Evolutionary conservation across 2,797 vertebrate genomes (phyloP).

Genomic region (Acanthopagrus latus): DNA sequence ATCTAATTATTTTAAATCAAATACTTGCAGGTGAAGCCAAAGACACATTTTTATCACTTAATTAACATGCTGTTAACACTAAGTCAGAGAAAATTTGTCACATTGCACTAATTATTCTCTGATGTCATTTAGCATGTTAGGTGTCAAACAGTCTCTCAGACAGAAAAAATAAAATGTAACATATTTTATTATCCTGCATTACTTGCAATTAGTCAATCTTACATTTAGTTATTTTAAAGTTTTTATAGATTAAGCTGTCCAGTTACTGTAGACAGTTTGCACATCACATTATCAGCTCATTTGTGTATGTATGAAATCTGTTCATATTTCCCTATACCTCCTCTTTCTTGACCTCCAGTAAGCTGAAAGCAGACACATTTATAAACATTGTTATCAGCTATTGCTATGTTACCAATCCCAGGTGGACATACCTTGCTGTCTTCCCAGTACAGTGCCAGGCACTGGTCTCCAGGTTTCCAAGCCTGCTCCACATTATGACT

Average conservation of each 20-base stretch:
- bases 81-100: constrained; percentile 7
- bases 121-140: not conserved
- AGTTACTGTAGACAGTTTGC: not conserved
- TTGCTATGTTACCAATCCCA: not conserved
- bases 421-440: constrained; percentile 93
- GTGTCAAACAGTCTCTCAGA: not conserved
- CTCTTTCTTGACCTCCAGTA: not conserved
- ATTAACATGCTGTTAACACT: constrained; percentile 14
- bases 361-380: not conserved
- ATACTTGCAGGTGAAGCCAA: constrained; percentile 17
- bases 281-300: not conserved
- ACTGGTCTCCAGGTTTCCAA: constrained; percentile 96
- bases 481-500: constrained; percentile 59
- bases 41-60: constrained; percentile 7
- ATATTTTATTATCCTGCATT: not conserved
- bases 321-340: not conserved
- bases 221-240: not conserved
- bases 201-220: not conserved
- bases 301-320: not conserved
- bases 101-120: not conserved
- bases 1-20: constrained; percentile 29
- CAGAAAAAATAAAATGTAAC: not conserved
- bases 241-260: not conserved
- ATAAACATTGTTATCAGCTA: not conserved
- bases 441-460: constrained; percentile 98